Evolutionary conservation across 2,888 invertebrate genomes (phyloP), one percentile per base, ranked within the genome.

Genomic region (Zonitis immaculata): DNA sequence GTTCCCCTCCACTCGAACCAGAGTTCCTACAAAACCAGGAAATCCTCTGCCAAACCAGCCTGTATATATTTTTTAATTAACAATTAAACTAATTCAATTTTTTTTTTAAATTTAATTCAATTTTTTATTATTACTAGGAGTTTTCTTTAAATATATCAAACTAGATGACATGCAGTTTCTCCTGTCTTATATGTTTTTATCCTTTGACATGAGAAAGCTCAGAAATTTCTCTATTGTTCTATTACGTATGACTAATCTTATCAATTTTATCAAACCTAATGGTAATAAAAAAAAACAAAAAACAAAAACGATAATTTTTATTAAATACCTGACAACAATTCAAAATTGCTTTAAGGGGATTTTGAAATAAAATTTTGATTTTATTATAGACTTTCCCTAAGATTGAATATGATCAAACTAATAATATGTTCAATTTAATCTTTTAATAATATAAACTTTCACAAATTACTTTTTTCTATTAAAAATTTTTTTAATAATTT

Each of bases 341-440:
- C 2, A 14, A 12, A 12, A 32, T 32, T 16, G 42, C 30, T 49
- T 53, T n/a, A 26, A 45, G 30, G 48, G 20, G 49, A 43, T 28
- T 46, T 20, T 30, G 26, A 47, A 48, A 48, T 9, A 35, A 16
- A 3, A 16, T 18, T 39, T 39, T 39, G 1, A 49, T 49, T 53
- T 42, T 49, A 43, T 47, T 54, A 47, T 28, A 39, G 44, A 55
- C 55, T 55, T 55, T 55, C 55, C 55, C 55, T 49, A 42, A 44
- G 51, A 51, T 44, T 54, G 44, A 55, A 49, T 48, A 43, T 54
- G 54, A 51, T 35, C 54, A 47, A 54, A 55, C 20, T 39, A 39
- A 51, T 55, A 51, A 54, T 46, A 51, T 49, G 51, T 49, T 49
- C 46, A 55, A 49, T 55, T 49, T 43, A 46, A 55, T 51, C 55